A percentile compares a stretch with the other conserved stretches of the same genome.
These are phyloP conservation scores for Steatocranus sp. DNA, from an alignment of 2,797 vertebrate genomes.

Conservation along the genomic window DNA sequence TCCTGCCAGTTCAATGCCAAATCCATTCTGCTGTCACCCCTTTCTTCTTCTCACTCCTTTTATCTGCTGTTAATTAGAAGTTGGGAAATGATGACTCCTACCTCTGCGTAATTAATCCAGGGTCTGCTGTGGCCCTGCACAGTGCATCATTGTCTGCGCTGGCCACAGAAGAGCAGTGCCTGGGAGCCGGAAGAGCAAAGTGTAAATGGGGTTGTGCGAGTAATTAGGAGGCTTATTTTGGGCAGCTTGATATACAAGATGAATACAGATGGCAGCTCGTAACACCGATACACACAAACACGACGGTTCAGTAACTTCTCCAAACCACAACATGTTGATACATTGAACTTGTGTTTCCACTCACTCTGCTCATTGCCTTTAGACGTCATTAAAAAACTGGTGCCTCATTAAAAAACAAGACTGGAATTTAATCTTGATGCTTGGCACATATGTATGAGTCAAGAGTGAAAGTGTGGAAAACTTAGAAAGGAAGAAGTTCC, in stretches of 20 bases:
- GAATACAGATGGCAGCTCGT: neutral
- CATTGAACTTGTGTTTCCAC: neutral
- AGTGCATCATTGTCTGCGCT: slow-evolving; percentile 14
- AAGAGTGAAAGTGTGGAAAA: neutral
- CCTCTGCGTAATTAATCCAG: slow-evolving; percentile 55
- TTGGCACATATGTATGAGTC: neutral
- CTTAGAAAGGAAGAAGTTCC: neutral
- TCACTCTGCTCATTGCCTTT: neutral
- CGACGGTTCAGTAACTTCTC: neutral
- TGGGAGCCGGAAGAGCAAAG: neutral
- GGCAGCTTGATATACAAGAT: neutral
- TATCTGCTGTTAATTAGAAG: slow-evolving; percentile 60
- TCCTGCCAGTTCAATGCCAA: slow-evolving; percentile 25
- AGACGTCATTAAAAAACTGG: neutral
- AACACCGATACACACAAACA: neutral
- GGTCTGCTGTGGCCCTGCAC: slow-evolving; percentile 17
- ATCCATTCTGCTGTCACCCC: slow-evolving; percentile 3
- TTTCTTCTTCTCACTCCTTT: slow-evolving; percentile 34
- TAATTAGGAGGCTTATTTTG: slow-evolving; percentile 36
- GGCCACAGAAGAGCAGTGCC: slow-evolving; percentile 11
- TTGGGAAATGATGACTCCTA: slow-evolving; percentile 54
- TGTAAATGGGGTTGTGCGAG: slow-evolving; percentile 28
- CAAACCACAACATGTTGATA: neutral
- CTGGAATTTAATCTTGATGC: neutral
- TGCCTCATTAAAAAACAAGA: neutral